These are phyloP conservation scores for Eunapius fragilis DNA, from an alignment of 37 sponge, comb jelly and placozoan species.

Conservation along the genomic window DNA sequence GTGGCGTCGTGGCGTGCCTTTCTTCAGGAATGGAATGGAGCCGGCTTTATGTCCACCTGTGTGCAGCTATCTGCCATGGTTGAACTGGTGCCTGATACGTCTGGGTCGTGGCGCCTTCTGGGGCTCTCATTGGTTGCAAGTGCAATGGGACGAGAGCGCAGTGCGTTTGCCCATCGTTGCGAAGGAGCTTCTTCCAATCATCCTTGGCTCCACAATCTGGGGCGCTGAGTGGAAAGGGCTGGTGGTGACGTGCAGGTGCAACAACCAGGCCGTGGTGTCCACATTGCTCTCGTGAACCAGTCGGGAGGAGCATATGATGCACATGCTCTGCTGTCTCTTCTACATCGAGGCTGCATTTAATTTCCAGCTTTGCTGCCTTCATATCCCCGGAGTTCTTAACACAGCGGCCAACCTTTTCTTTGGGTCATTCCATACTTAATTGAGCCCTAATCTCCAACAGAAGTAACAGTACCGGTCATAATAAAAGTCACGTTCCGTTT, in stretches of 20 bases:
- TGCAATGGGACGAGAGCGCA: background rate
- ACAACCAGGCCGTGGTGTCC: conserved; percentile 16
- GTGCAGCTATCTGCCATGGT: background rate
- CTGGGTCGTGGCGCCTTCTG: conserved; percentile 7
- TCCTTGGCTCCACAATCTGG: conserved; percentile 7
- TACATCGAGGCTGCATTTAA: conserved; percentile 8
- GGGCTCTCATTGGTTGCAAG: background rate
- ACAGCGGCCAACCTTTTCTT: conserved; percentile 11
- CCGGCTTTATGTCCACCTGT: background rate
- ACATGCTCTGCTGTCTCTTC: conserved; percentile 25
- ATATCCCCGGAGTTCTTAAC: conserved; percentile 31
- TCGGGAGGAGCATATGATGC: background rate
- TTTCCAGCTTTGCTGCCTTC: conserved; percentile 5
- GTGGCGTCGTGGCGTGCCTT: conserved; percentile 8
- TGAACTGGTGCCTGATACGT: background rate
- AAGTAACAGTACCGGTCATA: too few relatives aligned
- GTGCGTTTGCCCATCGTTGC: background rate
- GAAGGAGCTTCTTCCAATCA: conserved; percentile 24
- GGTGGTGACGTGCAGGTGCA: background rate
- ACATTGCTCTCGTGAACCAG: conserved; percentile 1
- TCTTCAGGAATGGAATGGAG: conserved; percentile 13
- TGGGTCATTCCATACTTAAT: too few relatives aligned
- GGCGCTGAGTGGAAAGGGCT: conserved; percentile 19
- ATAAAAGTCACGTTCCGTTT: too few relatives aligned
- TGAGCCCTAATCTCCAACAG: too few relatives aligned